phyloP scores from a whole-genome alignment of 2,797 vertebrate genomes.

The Neosilurus hyrtlii region DNA sequence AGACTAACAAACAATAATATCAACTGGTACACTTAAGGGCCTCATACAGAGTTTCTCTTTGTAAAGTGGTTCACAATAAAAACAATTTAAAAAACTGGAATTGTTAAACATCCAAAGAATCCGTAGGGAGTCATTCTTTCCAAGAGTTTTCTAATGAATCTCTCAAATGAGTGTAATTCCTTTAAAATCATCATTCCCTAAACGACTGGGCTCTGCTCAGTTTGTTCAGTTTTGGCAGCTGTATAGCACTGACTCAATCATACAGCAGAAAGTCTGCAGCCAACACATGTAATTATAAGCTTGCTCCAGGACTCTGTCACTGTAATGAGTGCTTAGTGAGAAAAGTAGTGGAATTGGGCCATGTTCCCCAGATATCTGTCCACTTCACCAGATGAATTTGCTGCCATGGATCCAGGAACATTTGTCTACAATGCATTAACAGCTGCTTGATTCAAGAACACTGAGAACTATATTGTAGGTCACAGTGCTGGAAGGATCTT shows the following conservation, averaged over 20 bases:
- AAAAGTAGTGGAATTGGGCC: slow-evolving; percentile 29
- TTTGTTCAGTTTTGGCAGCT: slow-evolving; percentile 27
- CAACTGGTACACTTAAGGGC: not conserved
- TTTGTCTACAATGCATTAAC: not conserved
- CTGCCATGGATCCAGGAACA: slow-evolving; percentile 20
- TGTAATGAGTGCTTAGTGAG: slow-evolving; percentile 30
- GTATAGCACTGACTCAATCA: slow-evolving; percentile 16
- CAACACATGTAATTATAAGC: slow-evolving; percentile 27
- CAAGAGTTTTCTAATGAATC: slow-evolving; percentile 18
- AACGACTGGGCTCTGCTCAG: slow-evolving; percentile 35
- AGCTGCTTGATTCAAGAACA: slow-evolving; percentile 12
- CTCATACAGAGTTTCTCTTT: not conserved
- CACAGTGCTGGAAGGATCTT: not conserved
- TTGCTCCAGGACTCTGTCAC: slow-evolving; percentile 41
- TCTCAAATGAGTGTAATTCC: slow-evolving; percentile 37
- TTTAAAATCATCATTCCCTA: slow-evolving; percentile 39
- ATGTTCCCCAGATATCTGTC: slow-evolving; percentile 10
- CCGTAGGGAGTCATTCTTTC: not conserved
- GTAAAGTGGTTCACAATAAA: not conserved
- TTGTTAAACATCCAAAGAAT: not conserved
- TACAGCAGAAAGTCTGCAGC: slow-evolving; percentile 3
- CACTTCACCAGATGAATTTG: slow-evolving; percentile 8
- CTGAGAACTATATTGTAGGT: slow-evolving; percentile 12
- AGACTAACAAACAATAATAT: not conserved
- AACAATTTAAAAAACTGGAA: not conserved